Evolutionary conservation across 35 echinoderm and acorn worm genomes (phyloP).

Genomic region (Anneissia japonica): DNA sequence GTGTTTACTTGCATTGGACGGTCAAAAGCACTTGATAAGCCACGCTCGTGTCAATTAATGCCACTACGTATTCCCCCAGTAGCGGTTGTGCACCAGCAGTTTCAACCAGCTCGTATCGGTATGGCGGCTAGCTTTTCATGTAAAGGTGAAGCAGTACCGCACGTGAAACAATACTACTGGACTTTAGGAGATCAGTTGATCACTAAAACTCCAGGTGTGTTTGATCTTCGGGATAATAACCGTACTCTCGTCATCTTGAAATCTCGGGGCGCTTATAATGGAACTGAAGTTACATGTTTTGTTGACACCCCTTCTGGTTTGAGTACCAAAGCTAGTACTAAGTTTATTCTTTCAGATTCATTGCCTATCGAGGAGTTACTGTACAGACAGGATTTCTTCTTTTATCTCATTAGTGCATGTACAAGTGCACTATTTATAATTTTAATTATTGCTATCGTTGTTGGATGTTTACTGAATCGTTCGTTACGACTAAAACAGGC

Average conservation of each 20-base stretch:
- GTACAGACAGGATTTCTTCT: background rate
- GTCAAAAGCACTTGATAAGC: background rate
- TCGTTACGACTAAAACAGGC: background rate
- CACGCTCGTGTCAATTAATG: background rate
- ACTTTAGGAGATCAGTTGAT: background rate
- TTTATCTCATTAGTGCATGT: background rate
- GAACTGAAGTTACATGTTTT: background rate
- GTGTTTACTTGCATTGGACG: background rate
- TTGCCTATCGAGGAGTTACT: background rate
- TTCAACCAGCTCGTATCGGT: background rate
- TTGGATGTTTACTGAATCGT: background rate
- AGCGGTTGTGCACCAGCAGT: background rate
- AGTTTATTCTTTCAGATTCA: background rate
- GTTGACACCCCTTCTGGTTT: background rate
- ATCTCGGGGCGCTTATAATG: background rate
- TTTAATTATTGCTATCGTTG: background rate
- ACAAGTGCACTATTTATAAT: background rate
- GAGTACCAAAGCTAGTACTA: background rate
- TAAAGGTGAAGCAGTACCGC: background rate
- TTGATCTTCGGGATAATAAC: background rate
- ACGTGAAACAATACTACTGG: background rate
- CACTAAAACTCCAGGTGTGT: background rate
- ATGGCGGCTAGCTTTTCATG: background rate
- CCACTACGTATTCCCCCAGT: background rate
- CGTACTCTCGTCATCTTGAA: background rate